Evolutionary conservation across 2,113 vertebrate genomes (phyloP).

Genomic region (Laticauda laticaudata): DNA sequence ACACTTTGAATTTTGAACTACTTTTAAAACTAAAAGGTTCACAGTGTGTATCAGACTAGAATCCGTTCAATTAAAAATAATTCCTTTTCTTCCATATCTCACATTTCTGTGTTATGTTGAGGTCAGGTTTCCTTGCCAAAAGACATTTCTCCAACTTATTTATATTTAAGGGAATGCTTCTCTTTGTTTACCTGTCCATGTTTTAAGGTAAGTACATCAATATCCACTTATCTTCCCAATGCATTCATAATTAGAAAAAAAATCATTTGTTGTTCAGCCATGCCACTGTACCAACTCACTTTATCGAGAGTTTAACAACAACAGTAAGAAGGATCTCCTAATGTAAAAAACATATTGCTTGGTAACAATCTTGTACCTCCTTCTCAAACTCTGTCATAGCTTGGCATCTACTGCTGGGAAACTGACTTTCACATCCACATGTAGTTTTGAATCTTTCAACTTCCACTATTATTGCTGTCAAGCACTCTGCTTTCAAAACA

Average conservation of each 20-base stretch:
- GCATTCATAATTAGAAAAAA: not conserved
- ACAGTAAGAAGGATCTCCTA: not conserved
- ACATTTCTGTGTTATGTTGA: not conserved
- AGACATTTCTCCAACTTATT: not conserved
- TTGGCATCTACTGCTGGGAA: not conserved
- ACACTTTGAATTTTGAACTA: not conserved
- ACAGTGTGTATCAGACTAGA: not conserved
- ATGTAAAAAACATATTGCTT: constrained; percentile 40
- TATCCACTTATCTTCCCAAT: not conserved
- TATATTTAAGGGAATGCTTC: not conserved
- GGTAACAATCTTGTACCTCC: constrained; percentile 5
- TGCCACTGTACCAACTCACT: not conserved
- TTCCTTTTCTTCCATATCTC: not conserved
- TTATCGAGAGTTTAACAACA: not conserved
- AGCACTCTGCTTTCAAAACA: not conserved
- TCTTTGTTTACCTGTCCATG: not conserved
- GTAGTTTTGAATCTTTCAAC: constrained; percentile 30
- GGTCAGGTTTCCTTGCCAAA: not conserved
- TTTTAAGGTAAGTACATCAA: not conserved
- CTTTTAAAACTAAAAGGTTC: not conserved
- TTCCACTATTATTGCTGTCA: constrained; percentile 31
- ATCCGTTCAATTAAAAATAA: not conserved
- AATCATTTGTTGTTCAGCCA: constrained; percentile 27
- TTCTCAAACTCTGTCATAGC: not conserved
- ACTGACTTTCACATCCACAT: constrained; percentile 28